A percentile compares a stretch with the other conserved stretches of the same genome.
Evolutionary conservation across 2,113 vertebrate genomes (phyloP).

Genomic region (Stomatorhinus ivindoensis): DNA sequence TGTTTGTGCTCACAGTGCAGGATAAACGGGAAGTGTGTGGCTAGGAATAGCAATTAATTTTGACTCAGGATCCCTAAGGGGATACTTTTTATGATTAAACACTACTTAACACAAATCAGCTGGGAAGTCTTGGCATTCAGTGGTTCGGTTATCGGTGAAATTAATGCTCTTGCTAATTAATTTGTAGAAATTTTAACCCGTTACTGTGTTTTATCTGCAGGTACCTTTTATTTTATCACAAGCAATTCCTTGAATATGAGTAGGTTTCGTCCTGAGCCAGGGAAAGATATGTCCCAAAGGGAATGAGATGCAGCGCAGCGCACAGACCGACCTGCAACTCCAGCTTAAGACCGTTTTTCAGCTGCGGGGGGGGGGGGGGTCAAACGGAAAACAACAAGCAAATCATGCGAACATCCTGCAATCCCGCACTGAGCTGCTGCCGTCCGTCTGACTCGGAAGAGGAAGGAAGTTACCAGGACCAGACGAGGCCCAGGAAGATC

Average conservation of each 20-base stretch:
- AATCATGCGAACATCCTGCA: constrained; percentile 51
- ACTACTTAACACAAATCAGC: background rate
- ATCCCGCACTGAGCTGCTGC: constrained; percentile 74
- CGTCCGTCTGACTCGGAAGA: constrained; percentile 77
- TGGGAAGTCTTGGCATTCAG: background rate
- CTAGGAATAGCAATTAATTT: background rate
- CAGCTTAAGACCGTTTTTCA: constrained; percentile 41
- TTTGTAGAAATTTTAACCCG: background rate
- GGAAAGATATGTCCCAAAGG: constrained; percentile 25
- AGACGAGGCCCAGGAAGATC: constrained; percentile 46
- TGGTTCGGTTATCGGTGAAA: background rate
- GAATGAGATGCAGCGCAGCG: constrained; percentile 62
- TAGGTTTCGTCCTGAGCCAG: constrained; percentile 54
- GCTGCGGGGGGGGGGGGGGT: constrained; percentile 30
- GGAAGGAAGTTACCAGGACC: constrained; percentile 56
- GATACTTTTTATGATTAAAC: background rate
- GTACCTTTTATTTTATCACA: constrained; percentile 97
- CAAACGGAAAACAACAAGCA: constrained; percentile 34
- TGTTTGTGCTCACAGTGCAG: background rate
- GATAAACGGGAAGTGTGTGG: background rate
- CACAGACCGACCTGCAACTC: constrained; percentile 74
- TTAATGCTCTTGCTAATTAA: background rate
- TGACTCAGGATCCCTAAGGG: background rate
- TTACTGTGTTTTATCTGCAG: constrained; percentile 27
- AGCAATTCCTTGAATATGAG: constrained; percentile 94